Percentiles rank a stretch among this genome's conserved stretches.
phyloP scores from a whole-genome alignment of 2,888 invertebrate genomes.

The Branchipolynoe longqiensis region DNA sequence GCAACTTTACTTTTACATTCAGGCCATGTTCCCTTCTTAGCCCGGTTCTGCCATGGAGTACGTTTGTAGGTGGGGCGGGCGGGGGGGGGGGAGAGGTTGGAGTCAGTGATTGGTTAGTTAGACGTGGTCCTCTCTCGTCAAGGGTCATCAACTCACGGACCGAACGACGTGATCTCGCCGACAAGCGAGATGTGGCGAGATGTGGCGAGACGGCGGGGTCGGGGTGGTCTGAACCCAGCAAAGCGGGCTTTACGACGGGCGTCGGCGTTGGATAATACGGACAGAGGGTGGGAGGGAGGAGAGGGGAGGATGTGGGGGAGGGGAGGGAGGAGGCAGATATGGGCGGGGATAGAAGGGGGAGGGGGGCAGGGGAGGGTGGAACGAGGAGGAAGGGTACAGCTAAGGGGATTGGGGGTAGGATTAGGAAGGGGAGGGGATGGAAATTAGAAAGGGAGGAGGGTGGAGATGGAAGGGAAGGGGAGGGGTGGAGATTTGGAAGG shows the following conservation, averaged over 20 bases:
- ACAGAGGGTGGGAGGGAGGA: not conserved
- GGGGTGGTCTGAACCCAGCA: no score
- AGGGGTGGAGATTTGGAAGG: no score
- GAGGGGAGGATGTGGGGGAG: not conserved
- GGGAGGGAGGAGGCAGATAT: no score
- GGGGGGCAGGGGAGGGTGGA: not conserved
- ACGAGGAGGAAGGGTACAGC: not conserved
- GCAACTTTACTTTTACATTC: no score
- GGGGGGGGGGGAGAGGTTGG: no score
- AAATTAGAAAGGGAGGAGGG: not conserved
- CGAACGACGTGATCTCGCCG: slow-evolving; percentile 39
- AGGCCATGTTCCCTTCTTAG: no score
- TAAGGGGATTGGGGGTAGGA: not conserved
- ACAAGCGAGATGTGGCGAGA: slow-evolving; percentile 56
- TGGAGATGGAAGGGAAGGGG: not conserved
- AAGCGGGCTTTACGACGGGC: slow-evolving; percentile 45
- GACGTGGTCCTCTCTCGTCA: slow-evolving; percentile 26
- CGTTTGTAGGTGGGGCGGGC: no score
- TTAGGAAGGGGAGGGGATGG: no score
- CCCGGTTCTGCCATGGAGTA: no score
- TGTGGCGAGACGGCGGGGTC: no score
- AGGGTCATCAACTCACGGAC: slow-evolving; percentile 49
- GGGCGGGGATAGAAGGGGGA: no score
- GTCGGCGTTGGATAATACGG: slow-evolving; percentile 35
- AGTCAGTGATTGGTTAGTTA: no score